Evolutionary conservation across 2,113 vertebrate species (phyloP), one percentile per base, ranked within the genome.

Genomic region (Eolophus roseicapilla): DNA sequence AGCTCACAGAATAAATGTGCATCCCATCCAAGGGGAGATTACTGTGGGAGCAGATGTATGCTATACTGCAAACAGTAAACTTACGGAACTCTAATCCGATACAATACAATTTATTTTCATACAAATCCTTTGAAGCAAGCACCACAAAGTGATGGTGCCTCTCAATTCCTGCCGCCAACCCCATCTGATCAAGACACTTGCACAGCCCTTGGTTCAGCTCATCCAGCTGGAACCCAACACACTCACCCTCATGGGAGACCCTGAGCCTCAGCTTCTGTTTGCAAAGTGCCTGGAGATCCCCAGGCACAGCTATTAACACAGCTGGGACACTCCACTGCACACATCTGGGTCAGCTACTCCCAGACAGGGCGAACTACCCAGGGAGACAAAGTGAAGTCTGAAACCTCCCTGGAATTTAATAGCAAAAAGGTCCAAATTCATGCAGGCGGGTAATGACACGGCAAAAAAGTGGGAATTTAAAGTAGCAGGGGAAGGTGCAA

Each of bases 41-140:
- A 96, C 83, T 63, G 59, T 9, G 20, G 74, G 78, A 96, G 92
- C 96, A 96, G 96, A 95, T 94, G 96, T 43, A 82, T 11, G 93
- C 91, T 92, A 86, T 69, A 80, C 92, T 91, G 93, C 91, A 94
- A 96, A 96, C 44, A 95, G 86, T 59, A 91, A 96, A 97, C 93
- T 94, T 92, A 91, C 43, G 88, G 93, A 95, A 77, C 83, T 73
- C 77, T 95, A 96, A 96, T 96, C 96, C 9, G 0, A 87, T 43
- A 84, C 92, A 92, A 85, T n/a, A 49, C 96, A 76, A 87, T 93
- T 92, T 65, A 31, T 88, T 92, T 96, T 69, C 70, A 11, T 35
- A 91, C 86, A 96, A 96, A 96, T 91, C 88, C 92, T 90, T 63
- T 23, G 16, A 60, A 96, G 96, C 46, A 94, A 87, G 80, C 17